Evolutionary conservation across 1,140 invertebrate genomes (phyloP), one percentile per base, ranked within the genome.

Genomic region (Sycophaga agraensis): DNA sequence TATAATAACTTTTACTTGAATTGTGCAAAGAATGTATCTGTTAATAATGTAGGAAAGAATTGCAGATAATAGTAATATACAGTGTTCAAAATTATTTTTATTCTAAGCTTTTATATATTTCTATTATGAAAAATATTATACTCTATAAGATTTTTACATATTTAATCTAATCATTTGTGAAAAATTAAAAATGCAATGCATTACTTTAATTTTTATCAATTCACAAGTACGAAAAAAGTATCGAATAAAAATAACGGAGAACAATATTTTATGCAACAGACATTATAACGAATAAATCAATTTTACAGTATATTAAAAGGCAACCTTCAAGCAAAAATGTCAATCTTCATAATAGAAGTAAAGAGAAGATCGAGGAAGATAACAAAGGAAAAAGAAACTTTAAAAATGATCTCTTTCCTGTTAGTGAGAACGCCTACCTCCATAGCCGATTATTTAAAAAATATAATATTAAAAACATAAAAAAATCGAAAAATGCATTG

Each of bases 401-500:
- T 37, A 22, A n/a, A 40, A 59, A 55, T 26, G 48, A 45, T 53
- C 28, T 46, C 16, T 39, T 54, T 60, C 42, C 49, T 9, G 8
- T 19, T 37, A 54, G 40, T 53, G 51, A 60, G 54, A 63, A 68
- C 65, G 65, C 63, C 70, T 72, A 71, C 71, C 66, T 72, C 68
- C 60, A 66, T 70, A 70, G 64, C 21, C 28, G 57, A 48, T 24
- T 56, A 64, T 62, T 62, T 39, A 40, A 40, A 53, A 8, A 26
- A 22, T 16, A 26, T 8, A 46, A 26, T 12, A 6, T 4, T 31
- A 31, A 31, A 11, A 31, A 31, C 3, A n/a, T n/a, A n/a, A n/a
- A n/a, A 1, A 34, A 34, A 49, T 31, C 11, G 28, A n/a, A 49
- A 49, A 49, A 49, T 11, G 22, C 24, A 31, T 21, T 4, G 21